A percentile compares a stretch with the other conserved stretches of the same genome.
Evolutionary conservation across 2,797 vertebrate genomes (phyloP).

Genomic region (Takifugu ocellatus): DNA sequence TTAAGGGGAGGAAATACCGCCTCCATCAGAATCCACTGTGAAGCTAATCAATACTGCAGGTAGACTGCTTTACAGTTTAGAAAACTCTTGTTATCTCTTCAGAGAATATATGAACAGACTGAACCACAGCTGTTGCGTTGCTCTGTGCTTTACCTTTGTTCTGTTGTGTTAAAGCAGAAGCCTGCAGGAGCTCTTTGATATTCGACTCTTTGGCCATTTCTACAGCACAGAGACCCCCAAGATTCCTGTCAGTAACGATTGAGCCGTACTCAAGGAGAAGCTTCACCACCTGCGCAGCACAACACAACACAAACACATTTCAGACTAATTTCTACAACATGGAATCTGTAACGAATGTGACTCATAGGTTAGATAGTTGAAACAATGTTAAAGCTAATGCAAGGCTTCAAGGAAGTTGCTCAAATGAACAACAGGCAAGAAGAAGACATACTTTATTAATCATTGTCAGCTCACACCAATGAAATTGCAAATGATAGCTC

Average conservation of each 20-base stretch:
- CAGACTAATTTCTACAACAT: neutral
- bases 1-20: too few species aligned
- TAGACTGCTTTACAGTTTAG: too few species aligned
- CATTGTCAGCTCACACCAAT: too few species aligned
- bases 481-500: neutral
- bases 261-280: slow-evolving; percentile 81
- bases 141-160: neutral
- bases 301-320: slow-evolving; percentile 4
- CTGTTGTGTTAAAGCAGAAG: slow-evolving; percentile 1
- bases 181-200: slow-evolving; percentile 69
- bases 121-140: slow-evolving; percentile 14
- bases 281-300: slow-evolving; percentile 68
- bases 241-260: slow-evolving; percentile 63
- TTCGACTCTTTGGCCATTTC: slow-evolving; percentile 63
- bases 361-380: too few species aligned
- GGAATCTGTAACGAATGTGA: neutral
- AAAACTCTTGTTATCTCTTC: too few species aligned
- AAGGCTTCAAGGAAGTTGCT: too few species aligned
- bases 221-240: slow-evolving; percentile 67
- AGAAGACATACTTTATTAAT: too few species aligned
- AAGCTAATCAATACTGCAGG: too few species aligned
- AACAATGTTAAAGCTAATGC: too few species aligned
- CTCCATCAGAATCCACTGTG: too few species aligned
- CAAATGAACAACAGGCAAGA: too few species aligned
- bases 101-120: neutral